Evolutionary conservation across 2,113 vertebrate genomes (phyloP), one percentile per base, ranked within the genome.

Genomic region (Uria lomvia): DNA sequence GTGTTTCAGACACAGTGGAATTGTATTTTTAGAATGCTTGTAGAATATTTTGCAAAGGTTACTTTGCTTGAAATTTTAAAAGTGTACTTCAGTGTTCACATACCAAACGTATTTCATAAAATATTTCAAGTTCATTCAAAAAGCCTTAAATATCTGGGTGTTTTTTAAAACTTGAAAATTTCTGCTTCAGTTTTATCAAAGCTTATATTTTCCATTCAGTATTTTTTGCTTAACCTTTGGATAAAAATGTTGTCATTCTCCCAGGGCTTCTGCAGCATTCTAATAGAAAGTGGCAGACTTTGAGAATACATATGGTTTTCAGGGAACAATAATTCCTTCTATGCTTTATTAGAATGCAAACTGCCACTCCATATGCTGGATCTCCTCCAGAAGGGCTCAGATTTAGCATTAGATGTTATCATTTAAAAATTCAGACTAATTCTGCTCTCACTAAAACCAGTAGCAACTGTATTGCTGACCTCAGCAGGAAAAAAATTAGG

Each of bases 181-280:
- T 55, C 72, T 47, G 30, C 19, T 91, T 70, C n/a, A 1, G 18
- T 15, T 80, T 66, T 86, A 62, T 59, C 75, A 86, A 73, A 96
- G 80, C 49, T 56, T 27, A 43, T 80, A 74, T 84, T 91, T 92
- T 63, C 72, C 68, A 73, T 84, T 77, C 23, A 47, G 91, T 86
- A 59, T 86, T 71, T 90, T 89, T 77, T 92, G 56, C 52, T 93
- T 91, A 95, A 92, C 52, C 73, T 92, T 95, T 17, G 56, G 36
- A 66, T 89, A 52, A 84, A 75, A 81, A 63, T 24, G 23, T 56
- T 3, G 0, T 86, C 38, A 52, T 84, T 75, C 86, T 96, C 76
- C 55, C 42, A 27, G 91, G 79, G 72, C 50, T 86, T 50, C 83
- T 91, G 72, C 65, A 77, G 73, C 68, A 65, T 77, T 30, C 67